Evolutionary conservation across 2,888 invertebrate genomes (phyloP).

Genomic region (Agrotis clavis): DNA sequence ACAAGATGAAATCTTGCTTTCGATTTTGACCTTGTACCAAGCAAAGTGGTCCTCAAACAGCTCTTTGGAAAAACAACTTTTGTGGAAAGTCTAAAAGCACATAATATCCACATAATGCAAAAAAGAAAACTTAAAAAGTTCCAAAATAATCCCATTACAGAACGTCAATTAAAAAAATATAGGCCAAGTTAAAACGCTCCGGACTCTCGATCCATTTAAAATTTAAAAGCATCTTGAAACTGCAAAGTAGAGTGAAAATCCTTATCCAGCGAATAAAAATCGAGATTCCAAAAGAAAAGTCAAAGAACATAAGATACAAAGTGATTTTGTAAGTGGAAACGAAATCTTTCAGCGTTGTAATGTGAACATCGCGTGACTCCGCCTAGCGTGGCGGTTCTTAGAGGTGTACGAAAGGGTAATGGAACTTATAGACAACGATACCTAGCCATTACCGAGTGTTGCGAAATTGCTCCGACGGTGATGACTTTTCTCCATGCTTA

Average conservation of each 20-base stretch:
- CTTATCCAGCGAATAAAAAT: constrained; percentile 59
- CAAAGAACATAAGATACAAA: constrained; percentile 82
- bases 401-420: constrained; percentile 77
- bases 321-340: constrained; percentile 89
- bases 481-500: constrained; percentile 49
- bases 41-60: too few relatives aligned
- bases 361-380: constrained; percentile 87
- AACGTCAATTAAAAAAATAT: constrained; percentile 39
- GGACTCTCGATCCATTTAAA: constrained; percentile 41
- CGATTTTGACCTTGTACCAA: too few relatives aligned
- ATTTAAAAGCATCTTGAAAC: constrained; percentile 61
- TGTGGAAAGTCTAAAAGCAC: background rate
- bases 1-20: too few relatives aligned
- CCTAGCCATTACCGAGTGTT: constrained; percentile 62
- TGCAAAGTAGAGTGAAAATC: constrained; percentile 51
- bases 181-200: constrained; percentile 41
- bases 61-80: background rate
- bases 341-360: constrained; percentile 86
- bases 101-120: background rate
- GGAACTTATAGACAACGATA: constrained; percentile 75
- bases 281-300: constrained; percentile 68
- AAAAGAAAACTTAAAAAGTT: constrained; percentile 1
- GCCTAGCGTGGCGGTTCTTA: constrained; percentile 71
- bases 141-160: constrained; percentile 21
- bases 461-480: constrained; percentile 53